These are phyloP conservation scores for Amblyopsis hoosieri DNA, from an alignment of 2,797 vertebrate species.

Conservation along the genomic window DNA sequence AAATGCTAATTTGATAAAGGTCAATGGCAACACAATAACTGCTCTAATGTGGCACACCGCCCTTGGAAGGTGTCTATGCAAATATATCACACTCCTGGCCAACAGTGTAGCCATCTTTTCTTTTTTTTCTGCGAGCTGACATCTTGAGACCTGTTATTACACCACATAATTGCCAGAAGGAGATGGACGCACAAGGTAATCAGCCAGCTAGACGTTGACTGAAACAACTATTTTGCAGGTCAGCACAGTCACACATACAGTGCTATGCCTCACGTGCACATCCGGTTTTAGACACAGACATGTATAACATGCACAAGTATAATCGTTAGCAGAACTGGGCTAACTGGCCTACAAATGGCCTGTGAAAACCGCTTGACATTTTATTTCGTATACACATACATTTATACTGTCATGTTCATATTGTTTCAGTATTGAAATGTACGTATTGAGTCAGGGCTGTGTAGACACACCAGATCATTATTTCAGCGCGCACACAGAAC, in stretches of 20 bases:
- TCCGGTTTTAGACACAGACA: too few species aligned
- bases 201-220: constrained; percentile 35
- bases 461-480: too few species aligned
- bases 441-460: too few species aligned
- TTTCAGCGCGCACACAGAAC: too few species aligned
- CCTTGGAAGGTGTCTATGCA: constrained; percentile 44
- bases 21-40: constrained; percentile 64
- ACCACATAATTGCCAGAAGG: constrained; percentile 41
- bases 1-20: constrained; percentile 73
- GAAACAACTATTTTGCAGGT: constrained; percentile 33
- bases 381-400: too few species aligned
- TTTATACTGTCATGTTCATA: too few species aligned
- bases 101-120: constrained; percentile 54
- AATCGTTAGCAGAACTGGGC: too few species aligned
- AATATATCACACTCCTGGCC: constrained; percentile 61
- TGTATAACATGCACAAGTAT: too few species aligned
- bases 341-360: too few species aligned
- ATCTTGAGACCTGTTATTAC: constrained; percentile 48
- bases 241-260: constrained; percentile 7
- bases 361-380: too few species aligned
- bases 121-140: constrained; percentile 60
- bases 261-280: too few species aligned
- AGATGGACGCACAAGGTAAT: constrained; percentile 63
- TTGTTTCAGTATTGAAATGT: too few species aligned
- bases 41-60: constrained; percentile 50